Evolutionary conservation across 2,113 vertebrate species (phyloP).

Genomic region (Damaliscus lunatus): DNA sequence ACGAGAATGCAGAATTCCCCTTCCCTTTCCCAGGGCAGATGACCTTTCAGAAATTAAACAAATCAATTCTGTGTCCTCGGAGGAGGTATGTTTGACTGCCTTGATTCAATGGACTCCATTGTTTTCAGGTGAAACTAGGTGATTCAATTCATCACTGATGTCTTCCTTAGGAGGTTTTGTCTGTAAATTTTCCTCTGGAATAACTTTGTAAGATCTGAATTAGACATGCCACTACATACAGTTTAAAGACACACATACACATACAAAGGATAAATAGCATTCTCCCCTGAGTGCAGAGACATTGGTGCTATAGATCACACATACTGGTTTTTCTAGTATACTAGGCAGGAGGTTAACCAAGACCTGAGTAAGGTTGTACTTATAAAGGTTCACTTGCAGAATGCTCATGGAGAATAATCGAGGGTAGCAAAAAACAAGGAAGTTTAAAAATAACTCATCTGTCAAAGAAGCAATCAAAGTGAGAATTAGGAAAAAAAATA

Average conservation of each 20-base stretch:
- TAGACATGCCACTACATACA: not conserved
- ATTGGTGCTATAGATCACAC: not conserved
- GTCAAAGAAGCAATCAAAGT: not conserved
- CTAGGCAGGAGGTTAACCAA: not conserved
- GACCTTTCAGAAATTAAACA: conserved; percentile 69
- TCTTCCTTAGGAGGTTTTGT: conserved; percentile 32
- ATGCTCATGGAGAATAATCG: not conserved
- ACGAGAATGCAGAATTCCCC: conserved; percentile 29
- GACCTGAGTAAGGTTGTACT: not conserved
- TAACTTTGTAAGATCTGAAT: conserved; percentile 32
- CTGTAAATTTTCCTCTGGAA: conserved; percentile 28
- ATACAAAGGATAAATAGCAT: not conserved
- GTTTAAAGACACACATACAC: not conserved
- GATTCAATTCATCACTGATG: not conserved
- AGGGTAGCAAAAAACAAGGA: not conserved
- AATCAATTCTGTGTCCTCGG: conserved; percentile 38
- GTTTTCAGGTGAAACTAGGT: conserved; percentile 49
- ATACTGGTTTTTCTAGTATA: not conserved
- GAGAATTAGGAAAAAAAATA: not conserved
- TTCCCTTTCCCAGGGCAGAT: conserved; percentile 43
- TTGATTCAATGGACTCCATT: conserved; percentile 43
- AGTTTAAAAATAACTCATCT: not conserved
- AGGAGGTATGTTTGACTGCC: conserved; percentile 42
- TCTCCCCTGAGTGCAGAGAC: not conserved
- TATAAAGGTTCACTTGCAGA: not conserved